Percentiles rank a stretch among this genome's conserved stretches.
phyloP scores from a whole-genome alignment of 2,888 invertebrate species.

The Drosophila greeni region DNA sequence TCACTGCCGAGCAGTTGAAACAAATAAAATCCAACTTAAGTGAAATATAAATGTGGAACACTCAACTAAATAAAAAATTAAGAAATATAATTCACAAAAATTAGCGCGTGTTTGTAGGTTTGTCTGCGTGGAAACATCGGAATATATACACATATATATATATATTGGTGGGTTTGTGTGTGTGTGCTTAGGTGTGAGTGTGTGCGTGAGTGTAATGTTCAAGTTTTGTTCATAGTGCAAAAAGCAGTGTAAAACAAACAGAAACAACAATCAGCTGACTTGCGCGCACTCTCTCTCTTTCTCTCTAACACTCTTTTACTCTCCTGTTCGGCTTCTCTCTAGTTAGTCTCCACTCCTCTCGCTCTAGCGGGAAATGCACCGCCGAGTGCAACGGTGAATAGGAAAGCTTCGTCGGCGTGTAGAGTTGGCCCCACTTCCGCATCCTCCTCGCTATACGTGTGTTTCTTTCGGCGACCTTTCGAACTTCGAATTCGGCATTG shows the following conservation, averaged over 20 bases:
- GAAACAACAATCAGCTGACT: slow-evolving; percentile 64
- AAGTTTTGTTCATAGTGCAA: slow-evolving; percentile 62
- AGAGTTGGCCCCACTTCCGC: slow-evolving; percentile 43
- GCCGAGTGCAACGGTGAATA: slow-evolving; percentile 12
- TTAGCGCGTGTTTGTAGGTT: slow-evolving; percentile 48
- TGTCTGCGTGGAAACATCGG: slow-evolving; percentile 14
- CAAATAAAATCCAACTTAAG: slow-evolving; percentile 4
- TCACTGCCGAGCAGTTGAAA: slow-evolving; percentile 38
- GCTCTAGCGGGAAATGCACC: slow-evolving; percentile 23
- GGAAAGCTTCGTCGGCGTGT: slow-evolving; percentile 29
- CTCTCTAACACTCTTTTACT: slow-evolving; percentile 4
- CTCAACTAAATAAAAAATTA: background rate
- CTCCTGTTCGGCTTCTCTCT: background rate
- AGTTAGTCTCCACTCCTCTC: slow-evolving; percentile 5
- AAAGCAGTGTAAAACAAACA: slow-evolving; percentile 53
- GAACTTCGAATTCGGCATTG: slow-evolving; percentile 37
- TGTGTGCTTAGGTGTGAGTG: slow-evolving; percentile 3
- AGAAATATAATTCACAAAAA: slow-evolving; percentile 19
- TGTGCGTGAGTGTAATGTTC: slow-evolving; percentile 40
- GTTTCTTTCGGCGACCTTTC: slow-evolving; percentile 39
- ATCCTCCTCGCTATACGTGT: slow-evolving; percentile 31
- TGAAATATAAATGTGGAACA: slow-evolving; percentile 17
- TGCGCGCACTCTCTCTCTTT: slow-evolving; percentile 57
- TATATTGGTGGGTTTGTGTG: background rate
- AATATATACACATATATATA: background rate